Evolutionary conservation across 1,140 invertebrate species (phyloP).

Genomic region (Doryteuthis pealeii): DNA sequence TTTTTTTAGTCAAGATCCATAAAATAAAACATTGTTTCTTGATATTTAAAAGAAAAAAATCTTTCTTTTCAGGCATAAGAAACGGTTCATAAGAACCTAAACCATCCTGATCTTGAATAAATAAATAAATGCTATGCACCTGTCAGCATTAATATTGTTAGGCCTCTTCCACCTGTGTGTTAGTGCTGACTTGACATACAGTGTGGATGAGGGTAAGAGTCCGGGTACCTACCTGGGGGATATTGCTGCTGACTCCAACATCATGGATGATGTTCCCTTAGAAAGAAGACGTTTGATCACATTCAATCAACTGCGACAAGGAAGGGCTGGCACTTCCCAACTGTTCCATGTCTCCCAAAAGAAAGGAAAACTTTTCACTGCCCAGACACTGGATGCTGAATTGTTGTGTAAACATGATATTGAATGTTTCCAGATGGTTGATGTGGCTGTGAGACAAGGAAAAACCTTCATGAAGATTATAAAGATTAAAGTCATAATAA

Average conservation of each 20-base stretch:
- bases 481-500: slow-evolving; percentile 85
- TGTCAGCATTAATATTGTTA: too few species aligned
- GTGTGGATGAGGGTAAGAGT: slow-evolving; percentile 28
- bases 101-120: too few species aligned
- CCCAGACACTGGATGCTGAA: background rate
- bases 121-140: too few species aligned
- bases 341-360: slow-evolving; percentile 79
- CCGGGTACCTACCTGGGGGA: slow-evolving; percentile 34
- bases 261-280: background rate
- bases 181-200: slow-evolving; percentile 27
- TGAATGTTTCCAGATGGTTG: background rate
- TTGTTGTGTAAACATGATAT: background rate
- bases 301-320: background rate
- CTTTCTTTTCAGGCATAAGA: too few species aligned
- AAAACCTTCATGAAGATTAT: background rate
- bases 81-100: too few species aligned
- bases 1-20: too few species aligned
- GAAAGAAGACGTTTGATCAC: slow-evolving; percentile 16
- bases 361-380: slow-evolving; percentile 49
- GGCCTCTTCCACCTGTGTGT: too few species aligned
- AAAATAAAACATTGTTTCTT: too few species aligned
- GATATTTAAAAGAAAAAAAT: too few species aligned
- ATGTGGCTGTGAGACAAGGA: background rate
- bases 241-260: slow-evolving; percentile 36
- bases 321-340: background rate